A percentile compares a stretch with the other conserved stretches of the same genome.
Evolutionary conservation across 2,888 invertebrate genomes (phyloP).

Genomic region (Pediacus dermestoides): DNA sequence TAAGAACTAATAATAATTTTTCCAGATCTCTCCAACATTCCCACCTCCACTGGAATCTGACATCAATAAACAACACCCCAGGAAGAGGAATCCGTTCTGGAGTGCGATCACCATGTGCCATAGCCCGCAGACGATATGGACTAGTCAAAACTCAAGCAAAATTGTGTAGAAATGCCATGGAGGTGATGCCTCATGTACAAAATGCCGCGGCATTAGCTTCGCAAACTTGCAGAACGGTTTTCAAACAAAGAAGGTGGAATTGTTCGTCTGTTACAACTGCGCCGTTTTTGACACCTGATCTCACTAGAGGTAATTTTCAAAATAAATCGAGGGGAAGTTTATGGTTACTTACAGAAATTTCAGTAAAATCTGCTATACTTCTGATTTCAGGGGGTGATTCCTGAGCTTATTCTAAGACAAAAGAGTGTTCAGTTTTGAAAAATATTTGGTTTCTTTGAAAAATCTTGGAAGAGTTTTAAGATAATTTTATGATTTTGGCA

Average conservation of each 20-base stretch:
- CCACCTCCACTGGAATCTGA: conserved; percentile 44
- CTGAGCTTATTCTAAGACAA: no score
- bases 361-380: not conserved
- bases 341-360: no score
- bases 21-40: conserved; percentile 47
- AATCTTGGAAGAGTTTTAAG: not conserved
- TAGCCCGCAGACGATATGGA: conserved; percentile 46
- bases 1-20: conserved; percentile 12
- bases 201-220: conserved; percentile 67
- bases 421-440: no score
- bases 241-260: conserved; percentile 76
- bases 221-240: conserved; percentile 67
- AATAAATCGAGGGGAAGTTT: conserved; percentile 3
- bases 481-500: not conserved
- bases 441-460: no score
- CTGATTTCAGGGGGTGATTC: no score
- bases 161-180: conserved; percentile 62
- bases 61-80: conserved; percentile 35
- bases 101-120: conserved; percentile 42
- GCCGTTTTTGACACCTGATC: conserved; percentile 71
- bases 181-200: conserved; percentile 73
- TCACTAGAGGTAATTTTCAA: conserved; percentile 63
- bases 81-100: conserved; percentile 43
- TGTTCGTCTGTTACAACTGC: conserved; percentile 72
- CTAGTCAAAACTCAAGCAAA: conserved; percentile 62